A percentile compares a stretch with the other conserved stretches of the same genome.
phyloP scores from a whole-genome alignment of 2,113 vertebrate species.

The Struthio camelus region DNA sequence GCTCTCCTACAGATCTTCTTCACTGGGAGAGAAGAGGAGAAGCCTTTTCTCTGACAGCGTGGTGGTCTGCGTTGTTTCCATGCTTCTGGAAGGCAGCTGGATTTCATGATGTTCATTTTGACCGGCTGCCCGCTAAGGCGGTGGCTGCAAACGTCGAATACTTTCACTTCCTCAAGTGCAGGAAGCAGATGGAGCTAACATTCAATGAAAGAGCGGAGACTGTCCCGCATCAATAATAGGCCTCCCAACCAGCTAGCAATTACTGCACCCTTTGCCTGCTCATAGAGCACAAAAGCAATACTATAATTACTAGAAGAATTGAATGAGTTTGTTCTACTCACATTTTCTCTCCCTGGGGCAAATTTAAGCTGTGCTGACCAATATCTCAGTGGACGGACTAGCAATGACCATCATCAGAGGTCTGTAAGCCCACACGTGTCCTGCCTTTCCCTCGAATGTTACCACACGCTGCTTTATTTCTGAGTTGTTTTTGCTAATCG shows the following conservation, averaged over 20 bases:
- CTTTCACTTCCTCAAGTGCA: accelerated
- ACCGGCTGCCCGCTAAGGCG: background rate
- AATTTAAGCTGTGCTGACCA: background rate
- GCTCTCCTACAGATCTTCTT: no score
- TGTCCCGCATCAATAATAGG: accelerated
- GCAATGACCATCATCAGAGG: background rate
- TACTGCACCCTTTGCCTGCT: background rate
- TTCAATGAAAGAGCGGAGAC: background rate
- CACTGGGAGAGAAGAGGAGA: background rate
- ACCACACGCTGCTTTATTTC: background rate
- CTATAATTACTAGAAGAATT: background rate
- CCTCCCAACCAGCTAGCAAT: background rate
- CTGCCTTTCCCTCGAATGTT: background rate
- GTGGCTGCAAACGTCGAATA: background rate
- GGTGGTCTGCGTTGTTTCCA: accelerated
- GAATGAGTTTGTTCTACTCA: background rate
- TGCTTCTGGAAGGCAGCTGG: background rate
- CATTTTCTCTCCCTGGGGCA: background rate
- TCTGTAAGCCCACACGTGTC: accelerated
- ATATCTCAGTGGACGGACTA: background rate
- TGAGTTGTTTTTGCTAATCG: background rate
- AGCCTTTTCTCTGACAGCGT: accelerated
- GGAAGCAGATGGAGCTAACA: background rate
- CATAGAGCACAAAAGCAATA: background rate
- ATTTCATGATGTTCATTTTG: accelerated